Base-by-base conservation (phyloP, 2,888 invertebrate genomes). In the Euproctis similis region DNA sequence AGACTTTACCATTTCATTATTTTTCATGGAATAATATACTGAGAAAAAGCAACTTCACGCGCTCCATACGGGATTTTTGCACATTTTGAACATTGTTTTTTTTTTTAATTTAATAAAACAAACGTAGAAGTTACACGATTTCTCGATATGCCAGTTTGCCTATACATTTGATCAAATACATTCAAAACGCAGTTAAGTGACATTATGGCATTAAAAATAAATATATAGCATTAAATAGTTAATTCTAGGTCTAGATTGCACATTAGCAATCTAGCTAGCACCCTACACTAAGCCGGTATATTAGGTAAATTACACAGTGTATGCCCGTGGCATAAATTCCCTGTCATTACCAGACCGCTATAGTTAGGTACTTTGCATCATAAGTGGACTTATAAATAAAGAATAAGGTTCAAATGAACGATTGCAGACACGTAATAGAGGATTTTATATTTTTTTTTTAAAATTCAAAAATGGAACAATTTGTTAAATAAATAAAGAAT, bases 191-290 rank as follows among this genome's bases (percentile, higher is more conserved):
- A 14, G 6, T 14, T 4, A n/a, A n/a, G n/a, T 2, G 5, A 24
- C 21, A 39, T 39, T 31, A 30, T 23, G 16, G 28, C 24, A 41
- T 44, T 40, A 36, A 31, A 30, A 31, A 35, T 31, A 6, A 28
- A 44, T 36, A 24, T 34, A 14, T 13, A 18, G 11, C 11, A 28
- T 23, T 26, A 20, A 8, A 22, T 7, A 3, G 8, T 5, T 30
- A 13, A 22, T 30, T 23, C 10, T 12, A 18, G 23, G 35, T 19
- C 30, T 49, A 31, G 21, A 21, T 34, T 25, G 19, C 24, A 35
- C 14, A 31, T 10, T 30, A 20, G 19, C 16, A 24, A 39, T 36
- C 36, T 21, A 19, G 34, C 12, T 24, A 12, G 14, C 26, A 30
- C 46, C 45, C 45, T 28, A 22, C 8, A 19, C 30, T 35, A 24